Percentiles rank a stretch among this genome's conserved stretches.
phyloP scores from a whole-genome alignment of 2,888 invertebrate genomes.

The Amorpha juglandis region DNA sequence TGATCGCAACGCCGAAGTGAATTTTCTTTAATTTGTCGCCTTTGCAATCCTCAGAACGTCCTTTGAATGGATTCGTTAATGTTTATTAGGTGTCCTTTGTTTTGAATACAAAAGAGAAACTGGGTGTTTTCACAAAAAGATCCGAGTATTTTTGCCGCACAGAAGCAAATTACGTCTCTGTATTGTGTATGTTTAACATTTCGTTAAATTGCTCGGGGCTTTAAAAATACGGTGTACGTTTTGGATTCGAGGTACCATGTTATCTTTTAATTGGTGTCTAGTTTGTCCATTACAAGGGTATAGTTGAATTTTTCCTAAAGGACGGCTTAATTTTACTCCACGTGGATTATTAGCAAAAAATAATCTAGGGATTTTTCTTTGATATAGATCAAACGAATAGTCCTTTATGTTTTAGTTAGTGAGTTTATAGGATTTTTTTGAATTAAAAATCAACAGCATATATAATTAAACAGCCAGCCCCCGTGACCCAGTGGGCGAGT shows the following conservation, averaged over 20 bases:
- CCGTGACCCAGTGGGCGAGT: too few relatives aligned
- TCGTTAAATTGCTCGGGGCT: slow-evolving; percentile 35
- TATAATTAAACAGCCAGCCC: too few relatives aligned
- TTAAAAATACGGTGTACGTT: slow-evolving; percentile 31
- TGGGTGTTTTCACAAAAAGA: slow-evolving; percentile 31
- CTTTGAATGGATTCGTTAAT: slow-evolving; percentile 40
- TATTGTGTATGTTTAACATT: slow-evolving; percentile 37
- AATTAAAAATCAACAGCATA: too few relatives aligned
- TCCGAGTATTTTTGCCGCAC: slow-evolving; percentile 35
- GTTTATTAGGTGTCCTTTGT: slow-evolving; percentile 47
- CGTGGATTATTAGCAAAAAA: too few relatives aligned
- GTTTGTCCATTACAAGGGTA: slow-evolving; percentile 8
- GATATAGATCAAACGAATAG: too few relatives aligned
- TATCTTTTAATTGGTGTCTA: slow-evolving; percentile 29
- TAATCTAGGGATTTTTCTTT: too few relatives aligned
- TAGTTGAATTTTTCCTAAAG: too few relatives aligned
- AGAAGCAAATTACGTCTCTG: slow-evolving; percentile 31
- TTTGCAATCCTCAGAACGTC: slow-evolving; percentile 1
- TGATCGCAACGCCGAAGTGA: background rate
- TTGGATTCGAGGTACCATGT: slow-evolving; percentile 29
- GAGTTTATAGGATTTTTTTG: too few relatives aligned
- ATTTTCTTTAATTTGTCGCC: slow-evolving; percentile 7
- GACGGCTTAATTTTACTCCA: too few relatives aligned
- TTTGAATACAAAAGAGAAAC: slow-evolving; percentile 41
- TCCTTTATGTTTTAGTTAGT: too few relatives aligned